phyloP scores from a whole-genome alignment of 2,113 vertebrate genomes.

The Falco punctatus region DNA sequence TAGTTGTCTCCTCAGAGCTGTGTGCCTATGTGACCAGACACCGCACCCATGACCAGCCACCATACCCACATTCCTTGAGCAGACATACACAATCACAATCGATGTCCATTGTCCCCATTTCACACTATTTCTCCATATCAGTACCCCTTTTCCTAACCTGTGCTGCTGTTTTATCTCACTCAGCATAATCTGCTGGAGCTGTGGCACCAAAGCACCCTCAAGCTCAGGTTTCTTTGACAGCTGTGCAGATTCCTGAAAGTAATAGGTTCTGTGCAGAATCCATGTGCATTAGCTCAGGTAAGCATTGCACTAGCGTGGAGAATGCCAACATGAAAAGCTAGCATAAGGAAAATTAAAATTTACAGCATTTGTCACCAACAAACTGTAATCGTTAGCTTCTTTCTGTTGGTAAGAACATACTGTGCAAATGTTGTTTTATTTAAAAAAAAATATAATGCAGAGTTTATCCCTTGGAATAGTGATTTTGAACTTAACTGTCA shows the following conservation, averaged over 20 bases:
- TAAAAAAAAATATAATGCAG: neutral
- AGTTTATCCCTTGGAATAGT: neutral
- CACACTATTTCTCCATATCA: too few relatives aligned
- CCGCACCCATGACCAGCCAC: too few relatives aligned
- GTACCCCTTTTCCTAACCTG: neutral
- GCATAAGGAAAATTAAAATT: neutral
- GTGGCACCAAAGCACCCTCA: neutral
- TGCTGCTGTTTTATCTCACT: neutral
- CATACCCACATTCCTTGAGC: too few relatives aligned
- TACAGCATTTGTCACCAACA: neutral
- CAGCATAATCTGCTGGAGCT: neutral
- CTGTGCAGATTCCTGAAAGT: neutral
- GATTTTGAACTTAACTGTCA: neutral
- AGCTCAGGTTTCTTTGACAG: neutral
- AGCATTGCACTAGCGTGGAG: rapidly evolving
- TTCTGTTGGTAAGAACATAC: neutral
- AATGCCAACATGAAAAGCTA: neutral
- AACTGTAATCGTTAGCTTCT: neutral
- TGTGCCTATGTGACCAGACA: too few relatives aligned
- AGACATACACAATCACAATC: too few relatives aligned
- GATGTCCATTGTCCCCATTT: too few relatives aligned
- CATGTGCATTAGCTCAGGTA: rapidly evolving
- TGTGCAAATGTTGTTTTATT: neutral
- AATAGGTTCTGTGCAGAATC: neutral
- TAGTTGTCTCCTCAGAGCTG: too few relatives aligned